Conservation (phyloP, 2,888 invertebrate genomes). For the Cheilosia urbana region DNA sequence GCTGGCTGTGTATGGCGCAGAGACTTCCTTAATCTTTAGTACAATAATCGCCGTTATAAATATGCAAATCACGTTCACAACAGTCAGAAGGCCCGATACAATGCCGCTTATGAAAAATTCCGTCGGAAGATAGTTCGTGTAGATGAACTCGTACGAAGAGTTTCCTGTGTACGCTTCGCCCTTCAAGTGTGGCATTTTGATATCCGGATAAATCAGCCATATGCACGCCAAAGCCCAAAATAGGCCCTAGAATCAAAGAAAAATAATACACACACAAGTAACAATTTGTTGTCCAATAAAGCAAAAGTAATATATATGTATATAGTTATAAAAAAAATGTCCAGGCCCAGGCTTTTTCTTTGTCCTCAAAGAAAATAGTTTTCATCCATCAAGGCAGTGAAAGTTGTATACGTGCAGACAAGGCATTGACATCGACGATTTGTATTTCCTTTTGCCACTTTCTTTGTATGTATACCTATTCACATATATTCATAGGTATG, state of each 20-base stretch:
- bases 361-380: slow-evolving; percentile 6
- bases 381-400: slow-evolving; percentile 35
- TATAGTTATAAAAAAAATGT: slow-evolving; percentile 44
- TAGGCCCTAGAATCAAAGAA: slow-evolving; percentile 85
- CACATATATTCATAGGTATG: background rate
- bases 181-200: slow-evolving; percentile 89
- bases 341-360: background rate
- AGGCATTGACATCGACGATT: slow-evolving; percentile 12
- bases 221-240: slow-evolving; percentile 90
- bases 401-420: slow-evolving; percentile 23
- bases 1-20: slow-evolving; percentile 91
- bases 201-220: slow-evolving; percentile 88
- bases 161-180: slow-evolving; percentile 87
- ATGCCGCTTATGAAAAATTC: slow-evolving; percentile 92
- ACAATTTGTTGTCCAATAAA: slow-evolving; percentile 12
- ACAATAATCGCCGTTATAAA: slow-evolving; percentile 92
- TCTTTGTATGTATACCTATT: background rate
- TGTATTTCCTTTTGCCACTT: slow-evolving; percentile 8
- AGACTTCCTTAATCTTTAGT: slow-evolving; percentile 93
- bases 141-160: slow-evolving; percentile 87
- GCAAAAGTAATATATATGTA: no score
- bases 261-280: slow-evolving; percentile 7
- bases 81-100: slow-evolving; percentile 90
- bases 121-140: slow-evolving; percentile 89
- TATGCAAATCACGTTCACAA: slow-evolving; percentile 93